Percentiles rank a stretch among this genome's conserved stretches.
These are phyloP conservation scores for Pseudochirops cupreus DNA, from an alignment of 2,797 vertebrate genomes.

Conservation along the genomic window DNA sequence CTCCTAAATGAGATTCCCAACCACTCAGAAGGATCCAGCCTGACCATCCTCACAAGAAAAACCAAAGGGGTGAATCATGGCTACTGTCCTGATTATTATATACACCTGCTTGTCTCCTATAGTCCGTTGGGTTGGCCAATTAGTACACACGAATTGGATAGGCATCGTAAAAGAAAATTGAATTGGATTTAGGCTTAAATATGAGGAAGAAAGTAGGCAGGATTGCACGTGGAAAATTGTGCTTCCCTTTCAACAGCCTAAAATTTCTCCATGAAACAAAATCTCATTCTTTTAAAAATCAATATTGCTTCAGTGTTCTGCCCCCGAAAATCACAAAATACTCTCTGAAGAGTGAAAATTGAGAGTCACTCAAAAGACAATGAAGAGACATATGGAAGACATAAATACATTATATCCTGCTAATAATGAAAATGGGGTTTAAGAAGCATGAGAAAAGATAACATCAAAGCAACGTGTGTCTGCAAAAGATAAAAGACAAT, in stretches of 20 bases:
- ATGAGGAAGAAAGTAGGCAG: not conserved
- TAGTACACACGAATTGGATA: not conserved
- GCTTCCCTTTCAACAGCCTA: not conserved
- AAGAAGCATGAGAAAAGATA: not conserved
- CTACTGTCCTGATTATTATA: not conserved
- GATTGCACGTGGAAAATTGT: not conserved
- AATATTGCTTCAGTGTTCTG: not conserved
- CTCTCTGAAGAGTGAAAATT: not conserved
- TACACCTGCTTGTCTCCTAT: not conserved
- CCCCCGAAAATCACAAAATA: not conserved
- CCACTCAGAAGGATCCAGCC: not conserved
- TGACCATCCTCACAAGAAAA: not conserved
- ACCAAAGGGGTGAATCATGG: not conserved
- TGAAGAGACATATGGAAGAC: not conserved
- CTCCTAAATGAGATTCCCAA: not conserved
- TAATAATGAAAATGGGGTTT: not conserved
- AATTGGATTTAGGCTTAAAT: not conserved
- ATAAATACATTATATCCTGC: not conserved
- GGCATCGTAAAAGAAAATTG: not conserved
- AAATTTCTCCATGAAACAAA: not conserved
- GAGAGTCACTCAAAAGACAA: not conserved
- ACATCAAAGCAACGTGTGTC: not conserved
- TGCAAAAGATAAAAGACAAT: not conserved
- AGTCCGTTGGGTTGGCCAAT: not conserved
- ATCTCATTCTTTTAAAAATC: not conserved